Percentiles rank a stretch among this genome's conserved stretches.
These are phyloP conservation scores for Calliopum simillimum DNA, from an alignment of 2,888 invertebrate species.

Conservation along the genomic window DNA sequence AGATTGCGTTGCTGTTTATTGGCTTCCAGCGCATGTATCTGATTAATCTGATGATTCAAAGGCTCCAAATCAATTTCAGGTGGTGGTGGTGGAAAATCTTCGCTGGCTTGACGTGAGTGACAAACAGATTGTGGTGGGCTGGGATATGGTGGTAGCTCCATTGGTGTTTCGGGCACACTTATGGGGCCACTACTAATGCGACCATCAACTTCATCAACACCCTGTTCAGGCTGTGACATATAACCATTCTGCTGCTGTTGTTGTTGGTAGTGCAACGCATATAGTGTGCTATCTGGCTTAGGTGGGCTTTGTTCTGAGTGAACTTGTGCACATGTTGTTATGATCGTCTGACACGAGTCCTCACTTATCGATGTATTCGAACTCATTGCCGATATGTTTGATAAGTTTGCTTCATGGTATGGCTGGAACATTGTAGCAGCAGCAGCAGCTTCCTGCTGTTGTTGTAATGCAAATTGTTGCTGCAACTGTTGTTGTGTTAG, in stretches of 20 bases:
- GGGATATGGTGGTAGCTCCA: constrained; percentile 84
- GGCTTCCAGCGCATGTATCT: constrained; percentile 66
- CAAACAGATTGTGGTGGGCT: constrained; percentile 80
- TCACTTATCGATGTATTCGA: constrained; percentile 67
- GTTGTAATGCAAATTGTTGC: constrained; percentile 74
- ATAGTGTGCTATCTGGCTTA: constrained; percentile 66
- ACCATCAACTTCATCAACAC: constrained; percentile 75
- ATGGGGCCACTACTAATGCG: constrained; percentile 48
- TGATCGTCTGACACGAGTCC: constrained; percentile 75
- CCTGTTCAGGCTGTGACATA: constrained; percentile 32
- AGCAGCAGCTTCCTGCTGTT: constrained; percentile 72
- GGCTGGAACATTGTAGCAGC: constrained; percentile 71
- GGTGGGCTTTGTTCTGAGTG: constrained; percentile 84
- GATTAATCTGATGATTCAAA: constrained; percentile 73
- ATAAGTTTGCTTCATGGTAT: constrained; percentile 65
- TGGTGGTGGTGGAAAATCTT: constrained; percentile 89
- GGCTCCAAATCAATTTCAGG: constrained; percentile 76
- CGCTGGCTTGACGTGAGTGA: constrained; percentile 88
- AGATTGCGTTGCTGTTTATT: constrained; percentile 66
- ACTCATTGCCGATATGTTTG: constrained; percentile 66
- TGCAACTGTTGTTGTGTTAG: constrained; percentile 69
- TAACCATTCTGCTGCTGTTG: constrained; percentile 42
- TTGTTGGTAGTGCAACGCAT: constrained; percentile 39
- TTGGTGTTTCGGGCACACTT: constrained; percentile 47
- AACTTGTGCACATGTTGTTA: constrained; percentile 83